These are phyloP conservation scores for Drosophila simulans DNA, from an alignment of 1,140 invertebrate species.

Conservation along the genomic window DNA sequence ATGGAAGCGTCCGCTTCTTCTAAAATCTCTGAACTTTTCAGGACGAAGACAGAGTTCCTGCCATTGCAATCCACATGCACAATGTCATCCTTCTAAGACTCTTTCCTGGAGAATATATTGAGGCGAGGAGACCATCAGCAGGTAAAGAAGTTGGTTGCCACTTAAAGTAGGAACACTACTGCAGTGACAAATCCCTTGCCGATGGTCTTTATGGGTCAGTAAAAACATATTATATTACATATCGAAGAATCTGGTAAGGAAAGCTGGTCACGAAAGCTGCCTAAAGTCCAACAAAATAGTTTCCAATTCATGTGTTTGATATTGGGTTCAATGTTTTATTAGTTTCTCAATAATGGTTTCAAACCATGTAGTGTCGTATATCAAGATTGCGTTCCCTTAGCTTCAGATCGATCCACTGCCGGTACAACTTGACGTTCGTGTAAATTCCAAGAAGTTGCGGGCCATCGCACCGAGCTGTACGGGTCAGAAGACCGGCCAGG, in stretches of 20 bases:
- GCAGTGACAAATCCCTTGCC: neutral
- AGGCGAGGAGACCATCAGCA: constrained; percentile 19
- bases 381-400: constrained; percentile 57
- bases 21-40: constrained; percentile 2
- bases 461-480: constrained; percentile 46
- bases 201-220: constrained; percentile 4
- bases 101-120: constrained; percentile 9
- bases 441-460: constrained; percentile 61
- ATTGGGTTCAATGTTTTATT: no score
- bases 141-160: neutral
- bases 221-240: neutral
- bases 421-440: constrained; percentile 51
- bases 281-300: neutral
- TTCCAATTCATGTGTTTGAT: no score
- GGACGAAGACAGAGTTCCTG: constrained; percentile 55
- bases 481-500: constrained; percentile 55
- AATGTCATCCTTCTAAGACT: constrained; percentile 46
- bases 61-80: constrained; percentile 41
- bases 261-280: neutral
- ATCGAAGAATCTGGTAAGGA: neutral
- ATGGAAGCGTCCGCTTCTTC: constrained; percentile 14
- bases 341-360: neutral
- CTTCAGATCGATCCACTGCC: constrained; percentile 62
- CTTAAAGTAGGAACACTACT: neutral
- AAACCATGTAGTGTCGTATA: constrained; percentile 60